A percentile compares a stretch with the other conserved stretches of the same genome.
Conservation (phyloP, 2,888 invertebrate species). For the Zele albiditarsus region DNA sequence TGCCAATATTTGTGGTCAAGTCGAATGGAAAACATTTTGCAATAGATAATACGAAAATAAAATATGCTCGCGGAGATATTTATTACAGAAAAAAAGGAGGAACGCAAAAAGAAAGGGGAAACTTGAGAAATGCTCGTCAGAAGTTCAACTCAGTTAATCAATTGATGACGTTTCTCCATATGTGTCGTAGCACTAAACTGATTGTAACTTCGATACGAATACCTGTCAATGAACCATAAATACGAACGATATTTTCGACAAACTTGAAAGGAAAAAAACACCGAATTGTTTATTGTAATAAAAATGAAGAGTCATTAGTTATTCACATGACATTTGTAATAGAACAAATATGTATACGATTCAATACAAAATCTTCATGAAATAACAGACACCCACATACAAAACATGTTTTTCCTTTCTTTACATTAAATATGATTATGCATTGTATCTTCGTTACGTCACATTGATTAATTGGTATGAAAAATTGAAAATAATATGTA, state of each 20-base stretch:
- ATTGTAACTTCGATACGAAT: not conserved
- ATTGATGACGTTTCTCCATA: not conserved
- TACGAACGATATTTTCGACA: too few species aligned
- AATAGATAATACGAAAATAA: not conserved
- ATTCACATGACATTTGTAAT: not conserved
- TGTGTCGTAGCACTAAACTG: not conserved
- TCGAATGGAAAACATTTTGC: not conserved
- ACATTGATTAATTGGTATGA: not conserved
- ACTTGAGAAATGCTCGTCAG: not conserved
- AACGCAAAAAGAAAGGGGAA: not conserved
- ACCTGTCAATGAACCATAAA: not conserved
- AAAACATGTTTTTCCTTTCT: not conserved
- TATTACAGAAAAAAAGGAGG: not conserved
- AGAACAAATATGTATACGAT: not conserved
- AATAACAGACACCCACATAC: not conserved
- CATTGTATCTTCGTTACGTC: not conserved
- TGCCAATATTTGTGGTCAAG: constrained; percentile 1
- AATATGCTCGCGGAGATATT: not conserved
- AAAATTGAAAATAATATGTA: not conserved
- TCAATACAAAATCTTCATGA: not conserved
- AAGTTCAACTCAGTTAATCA: not conserved
- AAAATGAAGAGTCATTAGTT: too few species aligned
- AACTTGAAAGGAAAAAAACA: too few species aligned
- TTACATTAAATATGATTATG: not conserved
- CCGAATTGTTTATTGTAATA: too few species aligned